These are phyloP conservation scores for Fratercula arctica DNA, from an alignment of 2,797 vertebrate genomes.

Conservation along the genomic window DNA sequence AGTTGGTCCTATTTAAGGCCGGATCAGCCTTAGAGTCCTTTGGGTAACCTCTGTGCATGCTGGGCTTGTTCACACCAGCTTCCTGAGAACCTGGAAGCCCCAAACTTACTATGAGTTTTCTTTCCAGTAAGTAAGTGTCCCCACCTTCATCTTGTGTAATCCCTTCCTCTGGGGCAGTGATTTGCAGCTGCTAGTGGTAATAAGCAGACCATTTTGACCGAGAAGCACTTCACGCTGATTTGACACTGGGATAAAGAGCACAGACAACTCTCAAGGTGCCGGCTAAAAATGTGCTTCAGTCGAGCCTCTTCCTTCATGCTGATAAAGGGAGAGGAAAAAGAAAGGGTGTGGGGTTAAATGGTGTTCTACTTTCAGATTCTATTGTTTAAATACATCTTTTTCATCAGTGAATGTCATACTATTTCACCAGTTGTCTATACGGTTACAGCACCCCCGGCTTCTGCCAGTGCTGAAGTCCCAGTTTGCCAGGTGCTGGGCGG, in stretches of 20 bases:
- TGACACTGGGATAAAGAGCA: not conserved
- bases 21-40: not conserved
- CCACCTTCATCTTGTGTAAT: not conserved
- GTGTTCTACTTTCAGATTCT: not conserved
- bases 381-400: not conserved
- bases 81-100: not conserved
- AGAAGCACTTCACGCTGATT: not conserved
- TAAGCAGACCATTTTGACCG: not conserved
- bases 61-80: not conserved
- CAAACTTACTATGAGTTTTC: not conserved
- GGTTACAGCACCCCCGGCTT: not conserved
- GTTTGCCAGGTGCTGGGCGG: not conserved
- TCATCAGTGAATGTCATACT: not conserved
- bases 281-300: not conserved
- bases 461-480: not conserved
- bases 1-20: not conserved
- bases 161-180: not conserved
- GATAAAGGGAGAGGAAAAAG: not conserved
- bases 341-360: not conserved
- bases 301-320: not conserved
- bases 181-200: not conserved
- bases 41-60: fast-evolving
- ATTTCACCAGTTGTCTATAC: not conserved
- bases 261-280: not conserved
- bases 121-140: not conserved